Conservation (phyloP, 2,797 vertebrate species). For the Cryptoblepharus egeriae region DNA sequence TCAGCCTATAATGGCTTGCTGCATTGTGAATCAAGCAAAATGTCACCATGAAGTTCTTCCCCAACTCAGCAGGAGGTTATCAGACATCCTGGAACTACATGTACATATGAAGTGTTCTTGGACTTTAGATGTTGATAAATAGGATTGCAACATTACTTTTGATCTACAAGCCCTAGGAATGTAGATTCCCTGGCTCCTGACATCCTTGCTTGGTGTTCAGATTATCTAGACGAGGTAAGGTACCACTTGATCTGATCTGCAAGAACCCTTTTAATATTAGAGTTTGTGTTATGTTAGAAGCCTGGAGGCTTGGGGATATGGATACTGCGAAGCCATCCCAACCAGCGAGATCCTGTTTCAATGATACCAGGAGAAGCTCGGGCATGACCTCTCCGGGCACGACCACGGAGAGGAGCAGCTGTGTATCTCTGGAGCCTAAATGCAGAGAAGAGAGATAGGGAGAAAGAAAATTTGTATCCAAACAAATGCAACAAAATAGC, state of each 20-base stretch:
- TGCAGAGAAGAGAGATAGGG: neutral
- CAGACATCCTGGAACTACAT: neutral
- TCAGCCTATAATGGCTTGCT: neutral
- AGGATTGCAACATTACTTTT: neutral
- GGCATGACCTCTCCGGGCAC: no score
- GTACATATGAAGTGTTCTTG: neutral
- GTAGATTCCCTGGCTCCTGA: no score
- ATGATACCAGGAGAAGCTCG: constrained; percentile 3
- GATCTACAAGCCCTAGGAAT: no score
- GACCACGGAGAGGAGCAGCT: neutral
- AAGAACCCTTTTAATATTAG: neutral
- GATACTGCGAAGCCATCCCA: constrained; percentile 63
- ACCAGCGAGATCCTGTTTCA: constrained; percentile 50
- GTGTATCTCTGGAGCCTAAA: constrained; percentile 53
- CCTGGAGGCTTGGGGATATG: constrained; percentile 64
- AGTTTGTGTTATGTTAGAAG: constrained; percentile 45
- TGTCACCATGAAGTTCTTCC: neutral
- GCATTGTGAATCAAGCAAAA: neutral
- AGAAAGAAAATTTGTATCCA: neutral
- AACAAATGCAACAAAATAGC: neutral
- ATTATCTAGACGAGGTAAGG: constrained; percentile 2
- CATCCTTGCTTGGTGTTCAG: no score
- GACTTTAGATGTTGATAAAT: neutral
- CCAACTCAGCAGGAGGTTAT: neutral
- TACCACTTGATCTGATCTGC: constrained; percentile 50